Conservation (phyloP, 2,113 vertebrate genomes). For the Cinclus cinclus region DNA sequence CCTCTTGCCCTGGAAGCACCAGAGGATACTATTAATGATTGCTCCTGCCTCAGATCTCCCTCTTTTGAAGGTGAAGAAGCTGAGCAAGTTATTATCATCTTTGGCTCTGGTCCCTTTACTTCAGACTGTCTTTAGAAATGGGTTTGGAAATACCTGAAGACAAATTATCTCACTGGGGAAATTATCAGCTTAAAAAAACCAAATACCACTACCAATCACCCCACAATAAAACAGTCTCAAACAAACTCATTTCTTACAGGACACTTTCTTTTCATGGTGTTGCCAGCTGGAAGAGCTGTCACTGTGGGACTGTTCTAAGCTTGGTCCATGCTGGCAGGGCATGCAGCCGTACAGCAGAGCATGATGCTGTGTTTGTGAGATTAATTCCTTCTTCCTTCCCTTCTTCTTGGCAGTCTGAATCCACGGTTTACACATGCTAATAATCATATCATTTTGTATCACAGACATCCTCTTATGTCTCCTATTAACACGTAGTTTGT, state of each 20-base stretch:
- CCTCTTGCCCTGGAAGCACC: neutral
- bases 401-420: neutral
- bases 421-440: rapidly evolving
- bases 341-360: neutral
- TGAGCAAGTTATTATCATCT: neutral
- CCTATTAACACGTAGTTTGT: neutral
- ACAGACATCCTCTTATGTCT: neutral
- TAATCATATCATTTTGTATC: neutral
- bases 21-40: constrained; percentile 12
- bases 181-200: neutral
- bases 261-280: neutral
- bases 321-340: neutral
- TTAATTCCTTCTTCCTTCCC: neutral
- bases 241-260: neutral
- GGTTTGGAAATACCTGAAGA: neutral
- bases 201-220: neutral
- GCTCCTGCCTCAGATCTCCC: neutral
- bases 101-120: neutral
- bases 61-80: neutral
- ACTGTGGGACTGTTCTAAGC: neutral
- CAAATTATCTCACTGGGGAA: neutral
- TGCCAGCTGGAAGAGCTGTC: neutral
- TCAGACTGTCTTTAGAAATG: neutral
- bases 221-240: rapidly evolving
- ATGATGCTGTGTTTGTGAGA: neutral